A percentile compares a stretch with the other conserved stretches of the same genome.
Conservation (phyloP, 2,888 invertebrate genomes). For the Diplazon laetatorius region DNA sequence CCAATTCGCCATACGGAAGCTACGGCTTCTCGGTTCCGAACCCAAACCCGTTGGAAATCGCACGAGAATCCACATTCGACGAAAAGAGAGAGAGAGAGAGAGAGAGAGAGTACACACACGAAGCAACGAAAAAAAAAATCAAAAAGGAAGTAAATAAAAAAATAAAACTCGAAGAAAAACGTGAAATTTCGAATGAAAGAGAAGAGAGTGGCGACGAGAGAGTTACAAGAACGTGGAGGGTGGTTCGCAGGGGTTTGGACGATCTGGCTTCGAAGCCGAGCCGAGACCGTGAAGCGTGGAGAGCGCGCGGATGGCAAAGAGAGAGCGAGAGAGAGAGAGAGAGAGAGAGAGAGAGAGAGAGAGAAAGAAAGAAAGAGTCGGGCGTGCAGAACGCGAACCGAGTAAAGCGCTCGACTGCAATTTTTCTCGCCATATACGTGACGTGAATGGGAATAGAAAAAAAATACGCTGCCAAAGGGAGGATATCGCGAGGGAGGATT, state of each 20-base stretch:
- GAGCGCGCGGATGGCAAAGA: too few relatives aligned
- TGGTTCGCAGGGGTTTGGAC: constrained; percentile 46
- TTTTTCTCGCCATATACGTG: constrained; percentile 83
- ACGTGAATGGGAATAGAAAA: constrained; percentile 80
- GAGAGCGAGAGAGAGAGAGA: too few relatives aligned
- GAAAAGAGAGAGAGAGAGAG: constrained; percentile 6
- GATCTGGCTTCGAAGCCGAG: constrained; percentile 60
- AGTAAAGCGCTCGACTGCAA: constrained; percentile 82
- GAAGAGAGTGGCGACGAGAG: constrained; percentile 14
- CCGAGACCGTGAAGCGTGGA: constrained; percentile 59
- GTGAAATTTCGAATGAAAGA: constrained; percentile 40
- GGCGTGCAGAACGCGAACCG: constrained; percentile 82
- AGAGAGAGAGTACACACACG: too few relatives aligned
- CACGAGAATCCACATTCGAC: constrained; percentile 10
- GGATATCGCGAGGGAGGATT: constrained; percentile 53
- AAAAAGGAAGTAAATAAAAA: too few relatives aligned
- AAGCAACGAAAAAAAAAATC: too few relatives aligned
- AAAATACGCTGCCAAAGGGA: constrained; percentile 60
- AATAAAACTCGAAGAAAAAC: too few relatives aligned
- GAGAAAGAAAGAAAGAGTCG: too few relatives aligned
- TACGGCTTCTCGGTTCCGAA: too few relatives aligned
- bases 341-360: too few relatives aligned
- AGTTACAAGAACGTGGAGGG: constrained; percentile 32
- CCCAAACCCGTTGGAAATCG: neutral
- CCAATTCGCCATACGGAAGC: constrained; percentile 15